Evolutionary conservation across 2,113 vertebrate species (phyloP).

Genomic region (Engraulis encrasicolus): DNA sequence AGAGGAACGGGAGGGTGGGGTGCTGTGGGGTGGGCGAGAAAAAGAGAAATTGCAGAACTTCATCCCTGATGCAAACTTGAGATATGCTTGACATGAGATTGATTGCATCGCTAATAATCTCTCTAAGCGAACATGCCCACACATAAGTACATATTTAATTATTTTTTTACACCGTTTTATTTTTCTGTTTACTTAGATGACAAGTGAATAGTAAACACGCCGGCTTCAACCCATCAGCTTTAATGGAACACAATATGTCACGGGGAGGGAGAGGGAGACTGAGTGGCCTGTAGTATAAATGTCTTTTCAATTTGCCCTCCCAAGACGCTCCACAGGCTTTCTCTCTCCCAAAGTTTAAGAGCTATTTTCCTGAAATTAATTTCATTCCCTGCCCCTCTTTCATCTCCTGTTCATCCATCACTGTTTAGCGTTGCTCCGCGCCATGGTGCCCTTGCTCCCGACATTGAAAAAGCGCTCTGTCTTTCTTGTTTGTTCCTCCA

Average conservation of each 20-base stretch:
- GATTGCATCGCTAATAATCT: not conserved
- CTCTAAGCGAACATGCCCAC: not conserved
- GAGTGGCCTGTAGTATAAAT: slow-evolving; percentile 63
- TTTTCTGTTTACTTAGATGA: slow-evolving; percentile 60
- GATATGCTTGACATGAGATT: slow-evolving; percentile 4
- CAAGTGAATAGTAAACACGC: slow-evolving; percentile 65
- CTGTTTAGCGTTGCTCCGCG: slow-evolving; percentile 62
- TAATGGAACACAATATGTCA: slow-evolving; percentile 73
- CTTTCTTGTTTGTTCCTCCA: slow-evolving; percentile 78
- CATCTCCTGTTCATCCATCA: slow-evolving; percentile 72
- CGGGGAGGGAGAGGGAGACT: slow-evolving; percentile 68
- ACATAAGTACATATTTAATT: slow-evolving; percentile 32
- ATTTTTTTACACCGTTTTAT: not conserved
- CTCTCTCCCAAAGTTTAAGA: slow-evolving; percentile 61
- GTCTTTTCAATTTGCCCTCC: slow-evolving; percentile 68
- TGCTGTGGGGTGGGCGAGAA: slow-evolving; percentile 23
- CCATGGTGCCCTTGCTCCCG: slow-evolving; percentile 70
- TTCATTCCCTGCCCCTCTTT: slow-evolving; percentile 60
- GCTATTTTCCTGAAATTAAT: slow-evolving; percentile 73
- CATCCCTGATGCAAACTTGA: slow-evolving; percentile 36
- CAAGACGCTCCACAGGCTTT: slow-evolving; percentile 63
- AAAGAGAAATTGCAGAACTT: slow-evolving; percentile 26
- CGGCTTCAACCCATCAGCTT: slow-evolving; percentile 65
- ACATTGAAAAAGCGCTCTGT: slow-evolving; percentile 78
- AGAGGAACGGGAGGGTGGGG: not conserved